Conservation (phyloP, 2,888 invertebrate species). For the Athalia circularis region DNA sequence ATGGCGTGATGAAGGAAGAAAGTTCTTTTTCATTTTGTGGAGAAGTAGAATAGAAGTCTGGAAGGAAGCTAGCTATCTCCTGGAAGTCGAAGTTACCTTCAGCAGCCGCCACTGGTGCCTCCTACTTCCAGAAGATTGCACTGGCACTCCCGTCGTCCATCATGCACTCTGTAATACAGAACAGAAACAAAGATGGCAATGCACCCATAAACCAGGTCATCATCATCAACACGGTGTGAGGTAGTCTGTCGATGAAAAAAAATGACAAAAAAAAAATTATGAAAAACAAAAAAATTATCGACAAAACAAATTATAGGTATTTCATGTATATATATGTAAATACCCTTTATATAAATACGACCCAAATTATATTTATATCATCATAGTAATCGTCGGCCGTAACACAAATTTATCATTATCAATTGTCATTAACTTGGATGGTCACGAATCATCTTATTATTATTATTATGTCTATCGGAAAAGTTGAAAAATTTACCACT, state of each 20-base stretch:
- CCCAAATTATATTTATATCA: constrained; percentile 4
- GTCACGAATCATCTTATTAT: constrained; percentile 5
- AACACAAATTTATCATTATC: not conserved
- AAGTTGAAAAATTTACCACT: not conserved
- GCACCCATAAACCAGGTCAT: constrained; percentile 61
- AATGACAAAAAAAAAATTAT: not conserved
- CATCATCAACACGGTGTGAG: constrained; percentile 42
- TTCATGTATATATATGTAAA: constrained; percentile 1
- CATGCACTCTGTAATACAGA: constrained; percentile 79
- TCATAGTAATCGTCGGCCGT: not conserved
- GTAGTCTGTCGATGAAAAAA: constrained; percentile 35
- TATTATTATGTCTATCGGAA: not conserved
- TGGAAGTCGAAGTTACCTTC: constrained; percentile 78
- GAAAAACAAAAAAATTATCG: constrained; percentile 8
- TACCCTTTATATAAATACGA: not conserved
- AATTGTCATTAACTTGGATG: not conserved
- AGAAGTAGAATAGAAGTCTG: constrained; percentile 69
- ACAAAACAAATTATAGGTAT: not conserved
- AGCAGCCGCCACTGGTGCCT: constrained; percentile 75
- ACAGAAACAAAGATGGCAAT: constrained; percentile 78
- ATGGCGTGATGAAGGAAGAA: constrained; percentile 67
- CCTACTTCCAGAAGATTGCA: constrained; percentile 80
- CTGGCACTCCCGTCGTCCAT: constrained; percentile 76
- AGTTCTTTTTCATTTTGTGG: constrained; percentile 59
- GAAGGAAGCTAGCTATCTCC: constrained; percentile 79